These are phyloP conservation scores for Bombylius discolor DNA, from an alignment of 2,888 invertebrate species.

Conservation along the genomic window DNA sequence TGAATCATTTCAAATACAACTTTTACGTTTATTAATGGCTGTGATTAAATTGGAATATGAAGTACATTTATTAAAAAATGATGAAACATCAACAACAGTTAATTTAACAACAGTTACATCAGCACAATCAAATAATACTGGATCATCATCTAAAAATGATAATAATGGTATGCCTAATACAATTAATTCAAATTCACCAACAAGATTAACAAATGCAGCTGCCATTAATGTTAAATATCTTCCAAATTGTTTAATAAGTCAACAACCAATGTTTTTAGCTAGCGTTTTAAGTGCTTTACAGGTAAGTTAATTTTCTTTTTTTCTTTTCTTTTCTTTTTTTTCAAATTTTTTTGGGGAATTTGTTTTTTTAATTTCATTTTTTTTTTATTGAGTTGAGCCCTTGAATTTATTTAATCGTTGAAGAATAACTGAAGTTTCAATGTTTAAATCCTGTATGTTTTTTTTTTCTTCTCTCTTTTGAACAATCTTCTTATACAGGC, in stretches of 20 bases:
- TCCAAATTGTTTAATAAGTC: conserved; percentile 52
- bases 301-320: conserved; percentile 10
- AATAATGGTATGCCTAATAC: conserved; percentile 3
- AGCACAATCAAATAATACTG: neutral
- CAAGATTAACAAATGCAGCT: conserved; percentile 28
- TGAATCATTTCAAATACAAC: conserved; percentile 55
- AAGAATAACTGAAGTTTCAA: no score
- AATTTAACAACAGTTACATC: conserved; percentile 16
- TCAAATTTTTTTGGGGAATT: no score
- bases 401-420: no score
- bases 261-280: conserved; percentile 72
- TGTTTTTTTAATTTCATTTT: no score
- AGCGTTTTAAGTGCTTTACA: conserved; percentile 65
- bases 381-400: no score
- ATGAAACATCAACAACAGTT: conserved; percentile 20
- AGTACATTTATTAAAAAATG: conserved; percentile 43
- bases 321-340: no score
- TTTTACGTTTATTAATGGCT: conserved; percentile 53
- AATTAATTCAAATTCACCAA: conserved; percentile 20
- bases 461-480: neutral
- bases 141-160: conserved; percentile 22
- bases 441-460: neutral
- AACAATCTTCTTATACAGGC: conserved; percentile 22
- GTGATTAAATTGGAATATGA: conserved; percentile 64
- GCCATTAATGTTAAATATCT: conserved; percentile 43